A percentile compares a stretch with the other conserved stretches of the same genome.
Evolutionary conservation across 92 coral and sea anemone species (phyloP).

Genomic region (Zoanthus sansibaricus): DNA sequence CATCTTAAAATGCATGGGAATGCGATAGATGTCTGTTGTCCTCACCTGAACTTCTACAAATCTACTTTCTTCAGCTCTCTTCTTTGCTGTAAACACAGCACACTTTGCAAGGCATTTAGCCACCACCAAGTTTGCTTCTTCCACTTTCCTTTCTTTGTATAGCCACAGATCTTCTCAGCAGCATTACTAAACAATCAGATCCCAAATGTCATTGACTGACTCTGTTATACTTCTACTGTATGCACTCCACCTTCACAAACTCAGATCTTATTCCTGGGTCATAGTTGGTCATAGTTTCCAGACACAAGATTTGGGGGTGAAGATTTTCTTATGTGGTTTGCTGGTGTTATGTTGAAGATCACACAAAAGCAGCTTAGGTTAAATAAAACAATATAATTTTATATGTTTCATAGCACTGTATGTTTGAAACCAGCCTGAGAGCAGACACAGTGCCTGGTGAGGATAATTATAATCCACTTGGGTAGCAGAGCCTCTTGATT

Average conservation of each 20-base stretch:
- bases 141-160: neutral
- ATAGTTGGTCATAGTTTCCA: neutral
- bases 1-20: neutral
- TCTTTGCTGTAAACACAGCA: neutral
- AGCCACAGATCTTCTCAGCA: neutral
- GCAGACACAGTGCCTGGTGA: too few species aligned
- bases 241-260: neutral
- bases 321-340: neutral
- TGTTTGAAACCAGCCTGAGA: too few species aligned
- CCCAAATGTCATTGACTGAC: neutral
- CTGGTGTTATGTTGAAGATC: neutral
- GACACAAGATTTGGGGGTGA: neutral
- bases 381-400: too few species aligned
- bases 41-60: neutral
- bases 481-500: too few species aligned
- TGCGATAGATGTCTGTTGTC: neutral
- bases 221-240: neutral
- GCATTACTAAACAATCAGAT: neutral
- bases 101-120: neutral
- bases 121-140: neutral
- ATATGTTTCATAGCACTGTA: too few species aligned
- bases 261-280: neutral
- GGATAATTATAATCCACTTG: too few species aligned
- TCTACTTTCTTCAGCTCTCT: neutral
- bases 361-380: neutral